Evolutionary conservation across 2,888 invertebrate genomes (phyloP), one percentile per base, ranked within the genome.

Genomic region (Thymelicus sylvestris): DNA sequence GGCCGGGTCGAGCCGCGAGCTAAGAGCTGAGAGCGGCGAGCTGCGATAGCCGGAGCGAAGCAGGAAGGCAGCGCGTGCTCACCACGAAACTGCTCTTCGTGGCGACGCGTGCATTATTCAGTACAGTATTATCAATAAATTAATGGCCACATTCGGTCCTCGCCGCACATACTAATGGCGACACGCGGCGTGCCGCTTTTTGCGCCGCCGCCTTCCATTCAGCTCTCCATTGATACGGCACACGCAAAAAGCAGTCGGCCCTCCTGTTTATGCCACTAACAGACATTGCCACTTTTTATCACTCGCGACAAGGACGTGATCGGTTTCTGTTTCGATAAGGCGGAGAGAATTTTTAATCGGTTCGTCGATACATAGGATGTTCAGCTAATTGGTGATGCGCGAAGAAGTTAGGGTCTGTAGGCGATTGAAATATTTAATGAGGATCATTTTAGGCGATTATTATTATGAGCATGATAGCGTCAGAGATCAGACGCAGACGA

Each of bases 51-150:
- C 44, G 44, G 4, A 44, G 79, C 44, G 55, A 10, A 31, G 78
- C 89, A 88, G 90, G 89, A 90, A 88, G 84, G 71, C 77, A 75
- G 83, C 91, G 91, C 92, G 92, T 90, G 92, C 90, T 87, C 80
- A 63, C 74, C 73, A 74, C 78, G 74, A 74, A 75, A 77, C 72
- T 75, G 74, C 74, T 74, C 75, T 73, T 80, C 81, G 83, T 82
- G 83, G 80, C 82, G 75, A 78, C 77, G 79, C 82, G 85, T 88
- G 85, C 89, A 89, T 90, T 91, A 90, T 89, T 91, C 91, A 90
- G 87, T 87, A 85, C 86, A 86, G 83, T 87, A 89, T 88, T 88
- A 87, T 88, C 92, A 90, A 91, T 92, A 93, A 93, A 93, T 93
- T 90, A 90, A 92, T 90, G 91, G 89, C 90, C 86, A 88, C 90